Conservation (phyloP, 1,140 invertebrate species). For the Heliconius hewitsoni region DNA sequence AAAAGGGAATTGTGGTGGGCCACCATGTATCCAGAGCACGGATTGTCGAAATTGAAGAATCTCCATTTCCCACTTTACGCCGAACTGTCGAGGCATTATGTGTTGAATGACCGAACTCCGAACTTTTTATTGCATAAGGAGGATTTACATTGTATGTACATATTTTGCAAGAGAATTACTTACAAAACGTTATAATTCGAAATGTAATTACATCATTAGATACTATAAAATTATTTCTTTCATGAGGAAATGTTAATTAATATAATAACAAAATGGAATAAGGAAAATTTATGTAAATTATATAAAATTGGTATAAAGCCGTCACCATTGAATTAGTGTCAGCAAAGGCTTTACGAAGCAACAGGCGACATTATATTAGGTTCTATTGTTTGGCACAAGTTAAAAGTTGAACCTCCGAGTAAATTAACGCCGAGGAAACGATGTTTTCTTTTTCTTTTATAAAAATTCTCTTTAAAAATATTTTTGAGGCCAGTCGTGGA, state of each 20-base stretch:
- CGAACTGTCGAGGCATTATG: too few species aligned
- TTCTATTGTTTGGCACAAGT: constrained; percentile 31
- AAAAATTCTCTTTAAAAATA: too few species aligned
- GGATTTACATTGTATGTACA: background rate
- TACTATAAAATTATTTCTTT: background rate
- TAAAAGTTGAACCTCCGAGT: background rate
- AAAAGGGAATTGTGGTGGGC: too few species aligned
- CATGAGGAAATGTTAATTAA: constrained; percentile 12
- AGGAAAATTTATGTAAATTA: constrained; percentile 15
- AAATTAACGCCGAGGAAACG: background rate
- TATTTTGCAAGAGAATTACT: background rate
- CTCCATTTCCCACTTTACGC: too few species aligned
- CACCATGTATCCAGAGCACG: too few species aligned
- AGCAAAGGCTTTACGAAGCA: constrained; percentile 36
- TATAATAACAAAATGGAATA: constrained; percentile 3
- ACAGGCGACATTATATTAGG: constrained; percentile 37
- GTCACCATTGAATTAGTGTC: constrained; percentile 32
- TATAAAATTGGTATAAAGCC: constrained; percentile 14
- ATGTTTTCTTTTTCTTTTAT: background rate
- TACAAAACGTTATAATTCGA: background rate
- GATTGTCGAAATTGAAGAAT: too few species aligned
- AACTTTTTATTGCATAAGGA: background rate
- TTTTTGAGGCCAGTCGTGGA: too few species aligned
- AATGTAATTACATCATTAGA: background rate
- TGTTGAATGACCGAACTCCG: too few species aligned